Evolutionary conservation across 1,140 invertebrate species (phyloP).

Genomic region (Bombus affinis): DNA sequence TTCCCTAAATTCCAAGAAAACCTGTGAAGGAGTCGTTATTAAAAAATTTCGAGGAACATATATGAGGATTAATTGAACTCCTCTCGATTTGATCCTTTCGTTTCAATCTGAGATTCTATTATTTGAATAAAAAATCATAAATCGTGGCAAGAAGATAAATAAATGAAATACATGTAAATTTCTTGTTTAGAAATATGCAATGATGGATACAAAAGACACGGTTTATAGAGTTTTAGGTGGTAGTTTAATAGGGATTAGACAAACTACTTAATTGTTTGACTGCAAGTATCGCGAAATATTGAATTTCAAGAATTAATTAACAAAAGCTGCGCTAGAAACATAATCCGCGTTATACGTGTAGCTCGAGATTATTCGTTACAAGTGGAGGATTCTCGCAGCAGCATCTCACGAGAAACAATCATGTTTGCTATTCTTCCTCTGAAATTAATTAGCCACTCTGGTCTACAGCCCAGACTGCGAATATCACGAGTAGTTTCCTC

Average conservation of each 20-base stretch:
- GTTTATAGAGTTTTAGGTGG: neutral
- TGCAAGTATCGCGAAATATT: neutral
- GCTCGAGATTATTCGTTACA: neutral
- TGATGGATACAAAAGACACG: neutral
- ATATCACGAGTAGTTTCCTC: neutral
- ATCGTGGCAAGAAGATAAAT: no score
- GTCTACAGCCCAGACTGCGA: neutral
- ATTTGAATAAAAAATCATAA: no score
- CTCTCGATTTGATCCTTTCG: no score
- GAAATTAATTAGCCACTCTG: constrained; percentile 9
- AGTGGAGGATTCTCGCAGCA: neutral
- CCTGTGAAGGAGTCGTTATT: no score
- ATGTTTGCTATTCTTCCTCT: neutral
- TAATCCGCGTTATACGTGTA: neutral
- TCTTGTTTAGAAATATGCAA: no score
- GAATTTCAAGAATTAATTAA: constrained; percentile 1
- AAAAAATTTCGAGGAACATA: no score
- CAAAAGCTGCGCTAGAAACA: neutral
- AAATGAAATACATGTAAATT: no score
- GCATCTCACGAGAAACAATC: neutral
- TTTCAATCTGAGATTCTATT: no score
- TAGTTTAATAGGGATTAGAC: neutral
- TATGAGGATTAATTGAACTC: no score
- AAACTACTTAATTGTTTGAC: neutral
- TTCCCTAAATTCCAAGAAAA: no score